Percentiles rank a stretch among this genome's conserved stretches.
These are phyloP conservation scores for Fundulus diaphanus DNA, from an alignment of 2,797 vertebrate genomes.

Conservation along the genomic window DNA sequence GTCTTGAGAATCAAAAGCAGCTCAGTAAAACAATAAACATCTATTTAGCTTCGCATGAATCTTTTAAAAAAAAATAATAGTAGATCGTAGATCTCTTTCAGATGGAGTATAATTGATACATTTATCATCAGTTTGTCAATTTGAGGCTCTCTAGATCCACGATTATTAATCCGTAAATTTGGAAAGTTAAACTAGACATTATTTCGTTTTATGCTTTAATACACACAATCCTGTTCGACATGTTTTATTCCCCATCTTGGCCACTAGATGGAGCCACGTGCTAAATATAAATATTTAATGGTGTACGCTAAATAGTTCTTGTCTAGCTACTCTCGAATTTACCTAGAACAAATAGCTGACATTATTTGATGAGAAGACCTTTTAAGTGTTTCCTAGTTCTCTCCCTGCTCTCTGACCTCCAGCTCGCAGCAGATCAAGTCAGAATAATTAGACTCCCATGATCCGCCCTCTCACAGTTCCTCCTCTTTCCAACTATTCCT, in stretches of 20 bases:
- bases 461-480: slow-evolving; percentile 52
- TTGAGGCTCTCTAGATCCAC: neutral
- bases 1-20: too few species aligned
- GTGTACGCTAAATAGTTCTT: too few species aligned
- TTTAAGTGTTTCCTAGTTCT: too few species aligned
- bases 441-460: slow-evolving; percentile 56
- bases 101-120: neutral
- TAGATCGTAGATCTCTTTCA: neutral
- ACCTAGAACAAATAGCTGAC: too few species aligned
- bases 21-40: neutral
- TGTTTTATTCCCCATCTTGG: neutral
- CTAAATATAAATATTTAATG: neutral
- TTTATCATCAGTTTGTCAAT: neutral
- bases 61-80: neutral
- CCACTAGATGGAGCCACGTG: slow-evolving; percentile 39
- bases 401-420: slow-evolving; percentile 6
- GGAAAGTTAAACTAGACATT: too few species aligned
- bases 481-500: neutral
- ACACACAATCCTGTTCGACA: neutral
- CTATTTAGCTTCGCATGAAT: neutral
- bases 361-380: neutral
- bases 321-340: neutral
- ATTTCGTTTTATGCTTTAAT: neutral
- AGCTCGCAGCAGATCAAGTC: slow-evolving; percentile 44
- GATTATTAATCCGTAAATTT: neutral